phyloP scores from a whole-genome alignment of 2,113 vertebrate species.

The Stercorarius parasiticus region DNA sequence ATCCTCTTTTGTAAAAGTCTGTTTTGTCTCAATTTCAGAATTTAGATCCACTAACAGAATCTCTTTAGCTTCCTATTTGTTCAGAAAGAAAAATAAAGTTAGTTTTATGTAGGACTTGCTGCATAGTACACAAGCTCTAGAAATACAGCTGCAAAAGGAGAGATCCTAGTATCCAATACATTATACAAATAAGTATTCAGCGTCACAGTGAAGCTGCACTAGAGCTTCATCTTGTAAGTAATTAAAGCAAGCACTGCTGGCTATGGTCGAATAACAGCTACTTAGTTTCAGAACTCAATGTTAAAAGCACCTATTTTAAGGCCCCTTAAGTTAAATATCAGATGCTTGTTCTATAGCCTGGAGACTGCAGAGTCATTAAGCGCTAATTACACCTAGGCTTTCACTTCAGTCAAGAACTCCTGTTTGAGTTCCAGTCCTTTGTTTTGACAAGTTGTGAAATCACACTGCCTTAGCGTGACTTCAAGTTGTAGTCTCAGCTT shows the following conservation, averaged over 20 bases:
- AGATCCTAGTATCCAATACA: not conserved
- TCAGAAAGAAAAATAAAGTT: conserved; percentile 75
- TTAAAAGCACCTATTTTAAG: not conserved
- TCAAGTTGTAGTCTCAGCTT: not conserved
- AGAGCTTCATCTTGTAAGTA: not conserved
- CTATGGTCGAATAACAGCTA: not conserved
- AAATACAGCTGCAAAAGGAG: not conserved
- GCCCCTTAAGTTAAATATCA: not conserved
- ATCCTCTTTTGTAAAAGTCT: conserved; percentile 87
- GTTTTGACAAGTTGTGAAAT: not conserved
- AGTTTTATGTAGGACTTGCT: conserved; percentile 18
- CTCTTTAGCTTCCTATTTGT: conserved; percentile 90
- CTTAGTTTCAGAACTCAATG: not conserved
- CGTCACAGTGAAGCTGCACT: not conserved
- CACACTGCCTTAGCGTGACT: not conserved
- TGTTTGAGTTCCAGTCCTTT: not conserved
- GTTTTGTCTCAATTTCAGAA: conserved; percentile 92
- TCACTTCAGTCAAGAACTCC: not conserved
- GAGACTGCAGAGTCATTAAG: not conserved
- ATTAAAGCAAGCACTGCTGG: not conserved
- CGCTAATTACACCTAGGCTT: not conserved
- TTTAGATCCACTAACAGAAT: conserved; percentile 96
- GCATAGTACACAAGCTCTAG: not conserved
- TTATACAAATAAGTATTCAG: not conserved
- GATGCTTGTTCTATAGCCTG: not conserved